Conservation (phyloP, 2,888 invertebrate species). For the Pachliopta kotzebuea region DNA sequence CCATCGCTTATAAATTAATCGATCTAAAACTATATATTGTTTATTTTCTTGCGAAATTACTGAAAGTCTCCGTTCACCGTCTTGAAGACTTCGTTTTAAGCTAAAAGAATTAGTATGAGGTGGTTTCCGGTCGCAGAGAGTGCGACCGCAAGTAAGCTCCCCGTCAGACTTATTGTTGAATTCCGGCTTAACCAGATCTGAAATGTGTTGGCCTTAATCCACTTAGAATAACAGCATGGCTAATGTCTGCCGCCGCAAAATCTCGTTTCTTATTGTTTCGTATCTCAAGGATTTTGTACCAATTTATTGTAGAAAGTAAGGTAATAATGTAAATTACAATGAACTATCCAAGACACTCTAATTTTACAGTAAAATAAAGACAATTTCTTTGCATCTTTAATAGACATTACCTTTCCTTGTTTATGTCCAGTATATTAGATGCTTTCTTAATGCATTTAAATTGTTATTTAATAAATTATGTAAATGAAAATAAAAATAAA, state of each 20-base stretch:
- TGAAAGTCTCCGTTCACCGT: background rate
- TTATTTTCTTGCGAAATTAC: background rate
- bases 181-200: slow-evolving; percentile 72
- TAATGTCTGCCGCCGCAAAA: slow-evolving; percentile 57
- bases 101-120: slow-evolving; percentile 24
- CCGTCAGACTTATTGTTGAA: slow-evolving; percentile 68
- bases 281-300: slow-evolving; percentile 51
- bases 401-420: background rate
- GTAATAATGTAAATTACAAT: slow-evolving; percentile 16
- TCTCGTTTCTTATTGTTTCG: slow-evolving; percentile 59
- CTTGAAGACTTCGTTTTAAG: slow-evolving; percentile 8
- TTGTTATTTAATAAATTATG: background rate
- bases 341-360: slow-evolving; percentile 7
- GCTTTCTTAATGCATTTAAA: background rate
- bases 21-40: slow-evolving; percentile 32
- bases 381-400: background rate
- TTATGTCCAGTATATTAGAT: background rate
- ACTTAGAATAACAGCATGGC: slow-evolving; percentile 75
- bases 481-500: too few species aligned
- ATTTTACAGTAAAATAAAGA: background rate
- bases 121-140: slow-evolving; percentile 43
- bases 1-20: slow-evolving; percentile 65
- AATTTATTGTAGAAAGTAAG: slow-evolving; percentile 47
- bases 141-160: slow-evolving; percentile 58
- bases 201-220: slow-evolving; percentile 76